phyloP scores from a whole-genome alignment of 2,888 invertebrate species.

The Matsumyia berberina region DNA sequence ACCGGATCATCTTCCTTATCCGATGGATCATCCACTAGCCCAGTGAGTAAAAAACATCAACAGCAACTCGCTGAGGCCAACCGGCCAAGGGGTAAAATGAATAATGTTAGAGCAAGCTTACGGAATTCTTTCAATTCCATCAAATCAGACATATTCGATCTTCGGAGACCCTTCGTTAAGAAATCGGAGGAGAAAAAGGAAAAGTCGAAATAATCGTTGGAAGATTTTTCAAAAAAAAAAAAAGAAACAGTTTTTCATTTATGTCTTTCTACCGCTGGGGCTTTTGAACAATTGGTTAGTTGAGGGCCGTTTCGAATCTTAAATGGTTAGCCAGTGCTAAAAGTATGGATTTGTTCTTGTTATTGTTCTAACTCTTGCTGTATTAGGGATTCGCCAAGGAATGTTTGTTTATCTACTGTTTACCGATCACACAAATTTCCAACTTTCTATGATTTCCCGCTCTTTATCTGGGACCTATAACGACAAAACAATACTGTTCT shows the following conservation, averaged over 20 bases:
- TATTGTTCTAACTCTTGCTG: no score
- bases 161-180: conserved; percentile 81
- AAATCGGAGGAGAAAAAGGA: conserved; percentile 77
- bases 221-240: conserved; percentile 27
- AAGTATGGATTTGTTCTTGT: no score
- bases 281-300: no score
- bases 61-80: no score
- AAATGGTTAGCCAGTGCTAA: no score
- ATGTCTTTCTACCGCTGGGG: background rate
- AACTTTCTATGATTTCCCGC: no score
- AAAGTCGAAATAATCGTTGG: conserved; percentile 66
- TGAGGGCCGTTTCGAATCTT: no score
- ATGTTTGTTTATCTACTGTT: no score
- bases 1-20: conserved; percentile 53
- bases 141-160: conserved; percentile 80
- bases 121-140: conserved; percentile 82
- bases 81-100: conserved; percentile 79
- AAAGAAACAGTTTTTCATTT: background rate
- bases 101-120: conserved; percentile 80
- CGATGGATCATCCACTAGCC: conserved; percentile 71
- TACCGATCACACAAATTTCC: no score
- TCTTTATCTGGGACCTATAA: no score
- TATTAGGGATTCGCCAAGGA: no score
- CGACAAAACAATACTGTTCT: no score
- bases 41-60: background rate